These are phyloP conservation scores for Tapera naevia DNA, from an alignment of 2,797 vertebrate species.

Conservation along the genomic window DNA sequence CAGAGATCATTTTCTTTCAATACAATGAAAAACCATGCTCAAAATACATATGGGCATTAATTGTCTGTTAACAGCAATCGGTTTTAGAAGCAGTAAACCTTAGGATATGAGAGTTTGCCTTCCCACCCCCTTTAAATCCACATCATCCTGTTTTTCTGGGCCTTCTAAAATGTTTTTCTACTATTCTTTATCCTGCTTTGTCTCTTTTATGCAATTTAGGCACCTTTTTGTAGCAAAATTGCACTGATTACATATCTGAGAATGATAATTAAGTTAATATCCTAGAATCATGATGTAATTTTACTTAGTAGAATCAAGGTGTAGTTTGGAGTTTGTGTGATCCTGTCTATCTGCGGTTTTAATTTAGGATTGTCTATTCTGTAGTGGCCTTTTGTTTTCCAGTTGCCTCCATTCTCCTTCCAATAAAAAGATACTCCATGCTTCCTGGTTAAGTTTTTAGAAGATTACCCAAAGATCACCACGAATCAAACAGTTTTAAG, in stretches of 20 bases:
- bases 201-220: neutral
- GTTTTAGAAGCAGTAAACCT: neutral
- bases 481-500: neutral
- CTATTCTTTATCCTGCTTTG: neutral
- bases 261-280: neutral
- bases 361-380: neutral
- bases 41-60: neutral
- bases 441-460: neutral
- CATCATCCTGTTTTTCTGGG: neutral
- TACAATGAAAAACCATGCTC: neutral
- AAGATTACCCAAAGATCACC: neutral
- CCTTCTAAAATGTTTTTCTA: neutral
- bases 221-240: neutral
- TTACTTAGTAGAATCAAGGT: neutral
- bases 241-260: neutral
- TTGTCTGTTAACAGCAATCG: neutral
- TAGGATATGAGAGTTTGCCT: neutral
- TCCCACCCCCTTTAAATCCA: neutral
- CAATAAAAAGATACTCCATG: neutral
- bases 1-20: neutral
- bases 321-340: neutral
- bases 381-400: neutral
- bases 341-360: neutral
- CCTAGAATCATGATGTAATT: neutral
- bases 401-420: neutral